Conservation (phyloP, 1,140 invertebrate species). For the Diploscapter pachys region DNA sequence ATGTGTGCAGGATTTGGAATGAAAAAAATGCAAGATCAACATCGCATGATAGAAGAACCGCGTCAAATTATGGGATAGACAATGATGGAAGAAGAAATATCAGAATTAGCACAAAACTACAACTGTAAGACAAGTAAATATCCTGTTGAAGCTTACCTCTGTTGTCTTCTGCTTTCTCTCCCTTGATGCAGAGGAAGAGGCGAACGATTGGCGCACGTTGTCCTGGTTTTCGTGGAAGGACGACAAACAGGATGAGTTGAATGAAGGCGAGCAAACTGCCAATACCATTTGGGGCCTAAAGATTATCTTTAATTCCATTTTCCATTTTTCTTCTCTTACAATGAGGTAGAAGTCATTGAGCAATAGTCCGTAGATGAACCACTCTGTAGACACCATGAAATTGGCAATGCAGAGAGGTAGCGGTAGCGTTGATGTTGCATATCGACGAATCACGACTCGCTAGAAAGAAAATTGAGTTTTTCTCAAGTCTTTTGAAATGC, state of each 20-base stretch:
- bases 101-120: too few species aligned
- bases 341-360: constrained; percentile 55
- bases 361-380: constrained; percentile 56
- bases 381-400: constrained; percentile 57
- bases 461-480: too few species aligned
- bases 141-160: too few species aligned
- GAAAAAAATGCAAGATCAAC: too few species aligned
- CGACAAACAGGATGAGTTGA: constrained; percentile 54
- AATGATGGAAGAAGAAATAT: too few species aligned
- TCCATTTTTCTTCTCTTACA: constrained; percentile 39
- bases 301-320: constrained; percentile 5
- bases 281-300: constrained; percentile 55
- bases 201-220: constrained; percentile 48
- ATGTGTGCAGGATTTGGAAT: too few species aligned
- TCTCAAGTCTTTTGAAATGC: too few species aligned
- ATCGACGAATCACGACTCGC: constrained; percentile 52
- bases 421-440: constrained; percentile 57
- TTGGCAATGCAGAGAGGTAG: constrained; percentile 59
- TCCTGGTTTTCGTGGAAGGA: constrained; percentile 53
- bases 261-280: constrained; percentile 49
- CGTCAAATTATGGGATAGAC: too few species aligned
- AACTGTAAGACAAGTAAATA: too few species aligned
- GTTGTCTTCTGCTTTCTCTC: neutral
- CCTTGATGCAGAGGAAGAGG: constrained; percentile 40
- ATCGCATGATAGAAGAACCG: too few species aligned